phyloP scores from a whole-genome alignment of 2,113 vertebrate genomes.

The Rhabdornis inornatus region DNA sequence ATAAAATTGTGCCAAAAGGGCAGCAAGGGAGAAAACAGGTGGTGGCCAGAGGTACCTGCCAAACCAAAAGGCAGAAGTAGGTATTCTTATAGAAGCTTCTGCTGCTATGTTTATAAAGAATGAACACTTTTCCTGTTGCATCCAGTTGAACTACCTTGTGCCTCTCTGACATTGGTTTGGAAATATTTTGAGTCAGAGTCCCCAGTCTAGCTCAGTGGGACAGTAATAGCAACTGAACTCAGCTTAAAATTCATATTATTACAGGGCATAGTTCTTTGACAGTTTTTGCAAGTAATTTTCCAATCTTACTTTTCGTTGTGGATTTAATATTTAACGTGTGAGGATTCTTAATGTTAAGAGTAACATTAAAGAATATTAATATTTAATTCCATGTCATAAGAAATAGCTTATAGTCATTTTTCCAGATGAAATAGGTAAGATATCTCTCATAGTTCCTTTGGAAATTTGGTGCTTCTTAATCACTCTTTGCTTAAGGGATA shows the following conservation, averaged over 20 bases:
- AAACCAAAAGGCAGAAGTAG: neutral
- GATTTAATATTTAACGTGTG: neutral
- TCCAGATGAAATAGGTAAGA: neutral
- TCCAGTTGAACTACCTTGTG: neutral
- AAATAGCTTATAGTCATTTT: neutral
- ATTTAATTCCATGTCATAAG: neutral
- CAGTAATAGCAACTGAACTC: neutral
- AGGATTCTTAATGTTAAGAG: neutral
- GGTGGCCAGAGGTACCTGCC: neutral
- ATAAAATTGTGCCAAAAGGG: neutral
- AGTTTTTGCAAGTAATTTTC: neutral
- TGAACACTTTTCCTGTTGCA: neutral
- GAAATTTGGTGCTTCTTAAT: neutral
- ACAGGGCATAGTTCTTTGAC: neutral
- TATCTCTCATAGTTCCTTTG: neutral
- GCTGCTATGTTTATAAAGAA: neutral
- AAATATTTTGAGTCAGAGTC: neutral
- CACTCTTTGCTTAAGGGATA: neutral
- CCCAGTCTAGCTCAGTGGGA: neutral
- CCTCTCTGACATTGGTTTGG: neutral
- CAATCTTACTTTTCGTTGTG: neutral
- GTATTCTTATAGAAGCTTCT: neutral
- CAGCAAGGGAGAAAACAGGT: neutral
- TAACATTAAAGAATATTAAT: conserved; percentile 19
- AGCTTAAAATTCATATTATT: neutral